Conservation (phyloP, 2,797 vertebrate genomes). For the Sternarchorhynchus goeldii region DNA sequence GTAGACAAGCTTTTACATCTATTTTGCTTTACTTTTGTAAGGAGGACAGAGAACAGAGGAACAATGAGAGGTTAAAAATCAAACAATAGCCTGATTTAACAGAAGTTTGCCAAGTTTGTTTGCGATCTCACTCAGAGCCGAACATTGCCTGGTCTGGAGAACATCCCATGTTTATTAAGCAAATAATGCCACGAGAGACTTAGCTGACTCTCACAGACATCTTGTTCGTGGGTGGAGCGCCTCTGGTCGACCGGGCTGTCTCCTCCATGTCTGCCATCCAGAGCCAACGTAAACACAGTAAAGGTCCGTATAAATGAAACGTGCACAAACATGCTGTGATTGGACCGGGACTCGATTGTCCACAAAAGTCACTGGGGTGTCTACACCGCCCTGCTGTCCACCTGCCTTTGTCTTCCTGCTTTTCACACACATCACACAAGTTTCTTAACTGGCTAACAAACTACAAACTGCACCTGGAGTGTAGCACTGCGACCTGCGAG, state of each 20-base stretch:
- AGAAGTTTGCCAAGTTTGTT: background rate
- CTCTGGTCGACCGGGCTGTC: conserved; percentile 7
- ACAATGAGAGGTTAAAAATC: too few relatives aligned
- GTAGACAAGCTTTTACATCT: too few relatives aligned
- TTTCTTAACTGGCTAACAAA: background rate
- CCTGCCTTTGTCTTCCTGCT: background rate
- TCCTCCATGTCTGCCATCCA: conserved; percentile 38
- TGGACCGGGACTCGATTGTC: background rate
- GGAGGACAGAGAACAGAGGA: too few relatives aligned
- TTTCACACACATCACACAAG: background rate
- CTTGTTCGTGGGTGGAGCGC: background rate
- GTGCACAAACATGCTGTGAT: background rate
- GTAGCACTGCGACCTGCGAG: too few relatives aligned
- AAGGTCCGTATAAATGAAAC: conserved; percentile 38
- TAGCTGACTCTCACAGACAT: background rate
- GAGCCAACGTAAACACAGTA: conserved; percentile 16
- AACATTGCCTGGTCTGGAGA: background rate
- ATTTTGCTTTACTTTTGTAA: too few relatives aligned
- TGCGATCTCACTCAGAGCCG: background rate
- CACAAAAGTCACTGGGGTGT: too few relatives aligned
- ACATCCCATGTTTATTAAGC: background rate
- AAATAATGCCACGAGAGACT: conserved; percentile 10
- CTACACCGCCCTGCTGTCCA: background rate
- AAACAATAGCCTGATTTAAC: background rate
- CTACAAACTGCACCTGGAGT: too few relatives aligned